phyloP scores from a whole-genome alignment of 2,888 invertebrate genomes.

The Trachelus tabidus region DNA sequence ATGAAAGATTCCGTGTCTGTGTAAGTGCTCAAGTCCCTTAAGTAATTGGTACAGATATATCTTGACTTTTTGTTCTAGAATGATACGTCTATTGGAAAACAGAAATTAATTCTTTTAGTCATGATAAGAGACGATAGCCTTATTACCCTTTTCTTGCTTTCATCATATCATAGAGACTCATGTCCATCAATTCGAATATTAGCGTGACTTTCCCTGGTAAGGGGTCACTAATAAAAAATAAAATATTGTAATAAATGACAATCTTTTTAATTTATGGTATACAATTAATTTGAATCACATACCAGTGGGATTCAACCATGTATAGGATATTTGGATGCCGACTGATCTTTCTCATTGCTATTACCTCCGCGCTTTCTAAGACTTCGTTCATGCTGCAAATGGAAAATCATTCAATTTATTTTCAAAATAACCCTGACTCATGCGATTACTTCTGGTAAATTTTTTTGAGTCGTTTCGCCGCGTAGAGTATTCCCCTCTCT shows the following conservation, averaged over 20 bases:
- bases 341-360: constrained; percentile 71
- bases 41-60: constrained; percentile 72
- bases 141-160: constrained; percentile 67
- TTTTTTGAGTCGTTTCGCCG: constrained; percentile 75
- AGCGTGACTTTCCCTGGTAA: constrained; percentile 71
- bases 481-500: constrained; percentile 69
- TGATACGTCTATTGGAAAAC: constrained; percentile 61
- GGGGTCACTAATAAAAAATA: constrained; percentile 68
- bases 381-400: constrained; percentile 66
- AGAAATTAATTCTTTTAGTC: constrained; percentile 9
- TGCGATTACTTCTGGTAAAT: constrained; percentile 69
- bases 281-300: constrained; percentile 52
- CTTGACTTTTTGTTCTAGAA: constrained; percentile 69
- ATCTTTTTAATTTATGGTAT: background rate
- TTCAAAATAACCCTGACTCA: constrained; percentile 3
- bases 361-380: constrained; percentile 71
- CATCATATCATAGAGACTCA: constrained; percentile 76
- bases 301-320: constrained; percentile 74
- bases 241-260: background rate
- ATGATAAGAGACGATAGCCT: background rate
- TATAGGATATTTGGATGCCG: constrained; percentile 74
- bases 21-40: constrained; percentile 73
- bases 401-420: constrained; percentile 15
- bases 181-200: constrained; percentile 77
- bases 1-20: constrained; percentile 74